Evolutionary conservation across 2,888 invertebrate species (phyloP), one percentile per base, ranked within the genome.

Genomic region (Pediacus dermestoides): DNA sequence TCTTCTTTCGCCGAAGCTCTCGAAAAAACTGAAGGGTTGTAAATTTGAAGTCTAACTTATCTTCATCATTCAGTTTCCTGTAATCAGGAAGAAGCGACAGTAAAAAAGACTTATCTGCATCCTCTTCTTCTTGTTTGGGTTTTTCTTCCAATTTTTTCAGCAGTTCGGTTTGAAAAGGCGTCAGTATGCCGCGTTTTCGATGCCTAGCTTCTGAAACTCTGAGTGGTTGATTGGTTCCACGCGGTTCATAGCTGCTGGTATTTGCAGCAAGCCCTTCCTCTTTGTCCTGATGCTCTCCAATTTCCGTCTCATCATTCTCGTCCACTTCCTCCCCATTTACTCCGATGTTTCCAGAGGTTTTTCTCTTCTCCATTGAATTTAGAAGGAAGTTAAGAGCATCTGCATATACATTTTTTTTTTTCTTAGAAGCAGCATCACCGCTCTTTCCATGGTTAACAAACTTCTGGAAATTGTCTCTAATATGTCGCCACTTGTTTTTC

Each of bases 401-500:
- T 18, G 46, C 38, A 18, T 43, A 49, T 2, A 46, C 30, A 36
- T 49, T 40, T 39, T 42, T 46, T n/a, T n/a, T n/a, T n/a, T n/a
- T n/a, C n/a, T n/a, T n/a, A n/a, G n/a, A n/a, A n/a, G n/a, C n/a
- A n/a, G n/a, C n/a, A 18, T 39, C 39, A 28, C 34, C 40, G 3
- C 18, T 35, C 31, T 6, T 28, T 11, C 34, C 46, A 22, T 37
- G 44, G 30, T 46, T 44, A 2, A 42, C 23, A 28, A 37, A 48
- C 18, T 43, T 46, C 16, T 23, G 23, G 36, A 38, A 48, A 14
- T 14, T 38, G 14, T 42, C 42, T 26, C 46, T 44, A 18, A 50
- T 28, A 27, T 46, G 43, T 16, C 39, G 42, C 48, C 46, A 50
- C 37, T 44, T 50, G 9, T 28, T 48, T 32, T 48, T 48, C 37